Evolutionary conservation across 2,888 invertebrate species (phyloP).

Genomic region (Amiota communis): DNA sequence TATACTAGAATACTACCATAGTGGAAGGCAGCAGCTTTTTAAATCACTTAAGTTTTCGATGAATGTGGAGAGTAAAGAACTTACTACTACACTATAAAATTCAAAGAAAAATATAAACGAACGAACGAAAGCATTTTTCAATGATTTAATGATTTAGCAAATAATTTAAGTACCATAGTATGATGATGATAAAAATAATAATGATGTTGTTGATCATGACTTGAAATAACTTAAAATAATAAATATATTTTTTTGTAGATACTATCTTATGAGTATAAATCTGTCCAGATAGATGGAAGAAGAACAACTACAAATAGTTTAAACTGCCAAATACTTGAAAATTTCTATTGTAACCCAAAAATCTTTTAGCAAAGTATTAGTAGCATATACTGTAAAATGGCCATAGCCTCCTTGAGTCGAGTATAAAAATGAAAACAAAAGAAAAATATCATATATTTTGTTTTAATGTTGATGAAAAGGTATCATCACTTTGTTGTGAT

Average conservation of each 20-base stretch:
- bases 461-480: too few species aligned
- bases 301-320: conserved; percentile 9
- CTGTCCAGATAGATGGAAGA: not conserved
- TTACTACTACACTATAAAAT: conserved; percentile 11
- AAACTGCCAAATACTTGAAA: conserved; percentile 4
- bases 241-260: not conserved
- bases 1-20: not conserved
- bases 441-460: too few species aligned
- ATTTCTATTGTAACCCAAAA: too few species aligned
- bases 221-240: conserved; percentile 22
- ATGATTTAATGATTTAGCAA: conserved; percentile 30
- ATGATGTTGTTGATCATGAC: not conserved
- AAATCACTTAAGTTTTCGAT: conserved; percentile 21
- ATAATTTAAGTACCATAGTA: not conserved
- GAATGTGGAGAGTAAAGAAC: not conserved
- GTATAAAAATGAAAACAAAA: too few species aligned
- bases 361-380: too few species aligned
- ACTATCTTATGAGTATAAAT: not conserved
- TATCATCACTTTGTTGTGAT: too few species aligned
- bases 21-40: not conserved
- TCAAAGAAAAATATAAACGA: not conserved
- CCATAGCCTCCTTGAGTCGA: too few species aligned
- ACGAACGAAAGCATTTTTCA: conserved; percentile 16
- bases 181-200: conserved; percentile 1
- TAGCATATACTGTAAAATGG: too few species aligned